A percentile compares a stretch with the other conserved stretches of the same genome.
phyloP scores from a whole-genome alignment of 1,140 invertebrate genomes.

The Trichonephila clavipes region DNA sequence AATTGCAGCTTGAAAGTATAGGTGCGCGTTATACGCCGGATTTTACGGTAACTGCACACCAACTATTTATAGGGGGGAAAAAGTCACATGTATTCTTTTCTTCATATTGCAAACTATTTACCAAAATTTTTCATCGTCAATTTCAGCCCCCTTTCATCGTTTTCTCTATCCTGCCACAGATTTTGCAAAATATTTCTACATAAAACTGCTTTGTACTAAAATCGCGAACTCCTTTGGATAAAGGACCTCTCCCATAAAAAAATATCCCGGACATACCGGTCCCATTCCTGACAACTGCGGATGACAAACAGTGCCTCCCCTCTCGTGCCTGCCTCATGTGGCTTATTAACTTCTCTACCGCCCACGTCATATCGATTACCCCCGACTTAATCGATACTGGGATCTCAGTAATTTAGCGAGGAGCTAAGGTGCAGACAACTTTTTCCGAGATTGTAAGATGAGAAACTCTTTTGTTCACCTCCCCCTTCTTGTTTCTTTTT shows the following conservation, averaged over 20 bases:
- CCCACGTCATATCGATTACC: conserved; percentile 71
- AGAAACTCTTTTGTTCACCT: neutral
- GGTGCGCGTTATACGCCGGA: no score
- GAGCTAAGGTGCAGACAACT: neutral
- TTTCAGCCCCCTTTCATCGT: no score
- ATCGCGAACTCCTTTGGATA: neutral
- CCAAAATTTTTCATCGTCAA: no score
- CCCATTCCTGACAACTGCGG: conserved; percentile 40
- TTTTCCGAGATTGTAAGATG: conserved; percentile 14
- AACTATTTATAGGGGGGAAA: no score
- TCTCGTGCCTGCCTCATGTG: neutral
- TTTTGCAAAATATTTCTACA: no score
- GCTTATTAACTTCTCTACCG: conserved; percentile 70
- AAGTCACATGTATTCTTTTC: no score
- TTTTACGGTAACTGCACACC: no score
- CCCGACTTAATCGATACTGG: conserved; percentile 65
- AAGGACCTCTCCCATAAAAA: conserved; percentile 11
- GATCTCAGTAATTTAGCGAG: neutral
- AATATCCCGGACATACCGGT: conserved; percentile 2
- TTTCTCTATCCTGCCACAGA: no score
- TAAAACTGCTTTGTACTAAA: no score
- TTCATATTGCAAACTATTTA: no score
- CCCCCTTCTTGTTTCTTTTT: neutral
- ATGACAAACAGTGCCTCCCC: conserved; percentile 43
- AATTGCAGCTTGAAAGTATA: no score